Conservation (phyloP, 2,888 invertebrate genomes). For the Hirtodrosophila histrioides region DNA sequence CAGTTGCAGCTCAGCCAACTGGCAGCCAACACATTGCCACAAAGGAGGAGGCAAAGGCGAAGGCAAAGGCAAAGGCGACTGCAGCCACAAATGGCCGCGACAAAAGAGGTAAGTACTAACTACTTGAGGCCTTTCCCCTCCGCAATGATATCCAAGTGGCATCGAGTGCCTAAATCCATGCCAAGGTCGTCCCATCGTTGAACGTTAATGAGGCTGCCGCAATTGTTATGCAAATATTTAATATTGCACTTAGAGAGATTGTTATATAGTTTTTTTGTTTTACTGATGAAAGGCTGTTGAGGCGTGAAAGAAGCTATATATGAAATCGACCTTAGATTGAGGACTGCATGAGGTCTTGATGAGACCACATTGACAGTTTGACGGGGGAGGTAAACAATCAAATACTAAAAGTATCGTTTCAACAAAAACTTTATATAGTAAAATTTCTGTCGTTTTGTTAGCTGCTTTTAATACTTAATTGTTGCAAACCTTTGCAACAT, state of each 20-base stretch:
- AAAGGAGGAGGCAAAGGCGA: conserved; percentile 4
- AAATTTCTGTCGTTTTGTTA: too few relatives aligned
- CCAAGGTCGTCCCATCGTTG: conserved; percentile 52
- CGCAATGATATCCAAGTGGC: conserved; percentile 29
- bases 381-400: not conserved
- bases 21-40: conserved; percentile 2
- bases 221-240: conserved; percentile 62
- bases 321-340: conserved; percentile 23
- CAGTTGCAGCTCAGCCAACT: conserved; percentile 17
- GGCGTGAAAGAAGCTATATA: conserved; percentile 30
- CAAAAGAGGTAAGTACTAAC: conserved; percentile 68
- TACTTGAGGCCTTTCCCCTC: conserved; percentile 28
- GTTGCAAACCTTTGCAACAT: not conserved
- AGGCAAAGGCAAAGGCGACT: conserved; percentile 5
- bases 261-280: conserved; percentile 14
- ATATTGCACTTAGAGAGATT: conserved; percentile 58
- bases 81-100: conserved; percentile 53
- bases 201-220: conserved; percentile 46
- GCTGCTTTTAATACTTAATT: too few relatives aligned
- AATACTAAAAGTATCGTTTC: not conserved
- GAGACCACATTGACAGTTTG: conserved; percentile 8
- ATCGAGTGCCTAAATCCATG: conserved; percentile 51
- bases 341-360: not conserved
- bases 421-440: too few relatives aligned
- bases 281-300: conserved; percentile 26